Evolutionary conservation across 2,113 vertebrate genomes (phyloP), one percentile per base, ranked within the genome.

Genomic region (Hippopotamus amphibius): DNA sequence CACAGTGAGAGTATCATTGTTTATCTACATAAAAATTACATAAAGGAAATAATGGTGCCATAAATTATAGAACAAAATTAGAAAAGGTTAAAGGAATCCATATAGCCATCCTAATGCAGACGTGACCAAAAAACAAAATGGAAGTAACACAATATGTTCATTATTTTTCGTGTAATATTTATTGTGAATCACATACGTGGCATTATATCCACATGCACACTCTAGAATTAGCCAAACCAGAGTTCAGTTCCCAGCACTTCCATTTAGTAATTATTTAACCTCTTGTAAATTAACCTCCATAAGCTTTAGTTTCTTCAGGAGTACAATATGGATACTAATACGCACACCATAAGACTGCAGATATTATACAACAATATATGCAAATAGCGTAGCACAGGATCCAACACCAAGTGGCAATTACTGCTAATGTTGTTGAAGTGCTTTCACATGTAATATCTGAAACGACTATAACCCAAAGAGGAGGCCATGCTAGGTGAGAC

Each of bases 321-420:
- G 1, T 80, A 77, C 81, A 93, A 91, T 80, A 6, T 57, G 22
- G 5, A 46, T 50, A 55, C 12, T 69, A 88, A 79, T 43, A 41
- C 16, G 33, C 65, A 48, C 21, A 66, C 87, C 22, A 85, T 66
- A 57, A 74, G 3, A 88, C 30, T 43, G 1, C 65, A 57, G 61
- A 79, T 57, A 83, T 72, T 90, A 63, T 22, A 28, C 19, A 93
- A 74, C 28, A 76, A 83, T 71, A 71, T 48, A 82, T 26, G 37
- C 63, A 63, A 80, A 69, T 63, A 30, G 1, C 19, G 69, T 57
- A 68, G 28, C 15, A 93, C 48, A 13, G 9, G 48, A 55, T 65
- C 46, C 48, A 41, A 82, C 37, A 43, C 19, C 53, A 3, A 43
- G 48, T 48, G 30, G 33, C 28, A 76, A 55, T 74, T 48, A 68